Conservation (phyloP, 2,888 invertebrate genomes). For the Strigamia maritima region DNA sequence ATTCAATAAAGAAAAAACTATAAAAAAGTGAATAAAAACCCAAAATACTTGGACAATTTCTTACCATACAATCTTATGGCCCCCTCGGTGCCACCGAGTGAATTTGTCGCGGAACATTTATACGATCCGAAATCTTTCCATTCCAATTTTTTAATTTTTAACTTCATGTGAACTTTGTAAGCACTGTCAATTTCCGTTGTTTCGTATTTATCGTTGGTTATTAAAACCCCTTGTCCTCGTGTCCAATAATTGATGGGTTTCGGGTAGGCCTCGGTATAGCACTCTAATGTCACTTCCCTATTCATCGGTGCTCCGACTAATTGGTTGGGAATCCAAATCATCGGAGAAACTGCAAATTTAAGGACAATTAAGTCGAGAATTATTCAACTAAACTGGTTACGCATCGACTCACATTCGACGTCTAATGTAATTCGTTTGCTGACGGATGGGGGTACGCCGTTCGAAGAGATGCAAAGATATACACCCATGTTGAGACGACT, state of each 20-base stretch:
- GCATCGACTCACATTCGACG: constrained; percentile 69
- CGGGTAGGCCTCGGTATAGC: constrained; percentile 80
- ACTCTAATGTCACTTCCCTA: constrained; percentile 71
- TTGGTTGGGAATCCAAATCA: constrained; percentile 79
- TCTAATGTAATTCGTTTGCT: constrained; percentile 77
- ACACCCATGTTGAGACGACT: constrained; percentile 89
- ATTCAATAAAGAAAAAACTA: no score
- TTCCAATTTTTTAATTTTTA: constrained; percentile 66
- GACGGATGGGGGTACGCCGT: constrained; percentile 86
- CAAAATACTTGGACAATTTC: neutral
- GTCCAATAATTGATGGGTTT: constrained; percentile 84
- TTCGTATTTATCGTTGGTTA: constrained; percentile 69
- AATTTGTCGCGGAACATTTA: constrained; percentile 42
- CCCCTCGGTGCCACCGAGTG: constrained; percentile 42
- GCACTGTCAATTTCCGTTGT: constrained; percentile 76
- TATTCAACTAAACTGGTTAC: neutral
- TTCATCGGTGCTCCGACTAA: constrained; percentile 74
- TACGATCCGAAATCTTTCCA: constrained; percentile 41
- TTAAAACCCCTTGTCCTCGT: constrained; percentile 45
- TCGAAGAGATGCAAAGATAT: constrained; percentile 87
- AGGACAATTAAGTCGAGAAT: neutral
- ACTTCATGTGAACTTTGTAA: constrained; percentile 86
- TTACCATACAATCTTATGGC: constrained; percentile 41
- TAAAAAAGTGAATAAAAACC: no score
- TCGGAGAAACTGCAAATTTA: constrained; percentile 69